phyloP scores from a whole-genome alignment of 2,797 vertebrate species.

The Silurus aristotelis region DNA sequence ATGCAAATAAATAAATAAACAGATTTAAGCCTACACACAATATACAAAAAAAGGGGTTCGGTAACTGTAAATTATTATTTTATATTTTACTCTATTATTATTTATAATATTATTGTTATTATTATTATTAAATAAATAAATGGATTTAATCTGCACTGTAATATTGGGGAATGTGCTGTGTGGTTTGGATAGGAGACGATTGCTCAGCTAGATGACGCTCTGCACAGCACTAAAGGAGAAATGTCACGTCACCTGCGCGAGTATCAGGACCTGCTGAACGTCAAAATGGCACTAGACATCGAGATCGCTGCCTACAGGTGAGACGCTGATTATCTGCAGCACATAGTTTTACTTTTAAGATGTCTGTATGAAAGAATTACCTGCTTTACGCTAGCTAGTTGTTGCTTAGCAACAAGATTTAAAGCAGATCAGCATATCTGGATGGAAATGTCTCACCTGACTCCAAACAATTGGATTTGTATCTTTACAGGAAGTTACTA shows the following conservation, averaged over 20 bases:
- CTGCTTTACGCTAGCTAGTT: background rate
- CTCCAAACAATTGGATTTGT: background rate
- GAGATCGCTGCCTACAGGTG: conserved; percentile 84
- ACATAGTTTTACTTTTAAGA: background rate
- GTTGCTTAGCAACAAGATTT: conserved; percentile 3
- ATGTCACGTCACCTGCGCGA: conserved; percentile 82
- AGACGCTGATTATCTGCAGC: background rate
- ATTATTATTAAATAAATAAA: background rate
- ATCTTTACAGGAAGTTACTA: conserved; percentile 78
- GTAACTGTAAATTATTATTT: background rate
- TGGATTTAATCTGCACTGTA: background rate
- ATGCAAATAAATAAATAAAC: background rate
- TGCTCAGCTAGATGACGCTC: conserved; percentile 75
- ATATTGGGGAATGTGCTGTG: background rate
- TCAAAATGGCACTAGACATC: conserved; percentile 85
- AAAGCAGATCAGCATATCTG: background rate
- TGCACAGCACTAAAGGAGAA: conserved; percentile 78
- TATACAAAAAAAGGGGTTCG: background rate
- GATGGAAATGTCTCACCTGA: background rate
- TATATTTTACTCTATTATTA: background rate
- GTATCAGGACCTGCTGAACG: conserved; percentile 83
- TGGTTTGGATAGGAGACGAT: conserved; percentile 71
- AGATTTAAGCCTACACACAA: background rate
- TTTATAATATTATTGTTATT: background rate
- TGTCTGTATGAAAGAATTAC: background rate